Conservation (phyloP, 2,888 invertebrate species). For the Drosophila kambysellisi region DNA sequence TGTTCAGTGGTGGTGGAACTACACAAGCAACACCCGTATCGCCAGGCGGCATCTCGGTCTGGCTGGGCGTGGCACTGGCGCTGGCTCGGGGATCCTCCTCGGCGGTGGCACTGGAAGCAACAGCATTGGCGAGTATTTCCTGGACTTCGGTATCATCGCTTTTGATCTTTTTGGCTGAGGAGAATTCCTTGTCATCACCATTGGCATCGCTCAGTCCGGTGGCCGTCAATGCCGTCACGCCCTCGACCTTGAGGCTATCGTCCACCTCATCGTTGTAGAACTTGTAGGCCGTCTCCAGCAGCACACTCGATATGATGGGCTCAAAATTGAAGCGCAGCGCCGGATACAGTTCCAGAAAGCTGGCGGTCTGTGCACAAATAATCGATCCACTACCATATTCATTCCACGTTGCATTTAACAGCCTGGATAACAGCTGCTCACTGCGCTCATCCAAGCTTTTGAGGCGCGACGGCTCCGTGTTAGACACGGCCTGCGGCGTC, state of each 20-base stretch:
- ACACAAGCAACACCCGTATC: conserved; percentile 43
- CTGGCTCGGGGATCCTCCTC: conserved; percentile 50
- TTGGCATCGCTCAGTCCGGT: conserved; percentile 14
- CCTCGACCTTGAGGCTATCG: conserved; percentile 37
- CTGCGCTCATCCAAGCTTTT: conserved; percentile 84
- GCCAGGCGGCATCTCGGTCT: conserved; percentile 42
- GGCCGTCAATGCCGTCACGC: conserved; percentile 2
- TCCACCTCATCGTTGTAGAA: conserved; percentile 84
- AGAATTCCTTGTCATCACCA: conserved; percentile 73
- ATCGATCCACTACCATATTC: conserved; percentile 87
- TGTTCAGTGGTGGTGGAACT: conserved; percentile 50
- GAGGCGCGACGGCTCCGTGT: conserved; percentile 2
- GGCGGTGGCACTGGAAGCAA: conserved; percentile 35
- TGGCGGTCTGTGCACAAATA: conserved; percentile 87
- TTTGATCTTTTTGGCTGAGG: conserved; percentile 85
- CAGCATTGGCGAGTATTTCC: conserved; percentile 82
- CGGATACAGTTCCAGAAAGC: conserved; percentile 86
- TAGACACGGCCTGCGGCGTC: neutral
- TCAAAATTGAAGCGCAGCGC: conserved; percentile 83
- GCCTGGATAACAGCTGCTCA: conserved; percentile 88
- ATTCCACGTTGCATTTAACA: conserved; percentile 91
- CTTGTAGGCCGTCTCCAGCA: conserved; percentile 85
- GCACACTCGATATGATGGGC: conserved; percentile 88
- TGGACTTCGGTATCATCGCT: conserved; percentile 85
- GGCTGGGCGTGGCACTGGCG: conserved; percentile 40